These are phyloP conservation scores for Isurus oxyrinchus DNA, from an alignment of 2,113 vertebrate genomes.

Conservation along the genomic window DNA sequence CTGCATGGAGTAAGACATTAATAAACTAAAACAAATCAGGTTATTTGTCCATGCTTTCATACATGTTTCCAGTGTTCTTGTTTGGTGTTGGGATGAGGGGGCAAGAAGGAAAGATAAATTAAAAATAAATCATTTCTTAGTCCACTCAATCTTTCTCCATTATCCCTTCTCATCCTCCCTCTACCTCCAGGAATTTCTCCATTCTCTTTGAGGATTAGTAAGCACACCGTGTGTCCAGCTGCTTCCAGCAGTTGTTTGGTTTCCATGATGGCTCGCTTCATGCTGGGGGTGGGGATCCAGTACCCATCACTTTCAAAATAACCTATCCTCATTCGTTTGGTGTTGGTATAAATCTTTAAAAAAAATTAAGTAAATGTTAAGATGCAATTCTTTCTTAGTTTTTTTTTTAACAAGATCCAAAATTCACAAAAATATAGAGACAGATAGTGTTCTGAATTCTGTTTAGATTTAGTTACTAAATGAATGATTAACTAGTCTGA, in stretches of 20 bases:
- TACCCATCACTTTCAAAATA: constrained; percentile 70
- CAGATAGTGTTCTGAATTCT: not conserved
- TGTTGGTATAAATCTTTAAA: constrained; percentile 68
- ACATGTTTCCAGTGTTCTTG: not conserved
- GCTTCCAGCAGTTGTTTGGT: constrained; percentile 70
- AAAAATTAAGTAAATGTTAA: not conserved
- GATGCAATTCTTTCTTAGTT: not conserved
- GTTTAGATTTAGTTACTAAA: not conserved
- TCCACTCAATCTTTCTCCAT: not conserved
- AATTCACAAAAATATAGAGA: not conserved
- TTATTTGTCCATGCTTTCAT: not conserved
- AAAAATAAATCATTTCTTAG: not conserved
- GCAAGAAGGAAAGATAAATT: not conserved
- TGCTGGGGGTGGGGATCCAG: constrained; percentile 65
- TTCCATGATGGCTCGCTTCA: constrained; percentile 68
- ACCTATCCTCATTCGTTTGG: constrained; percentile 69
- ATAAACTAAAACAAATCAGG: not conserved
- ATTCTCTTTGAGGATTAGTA: not conserved
- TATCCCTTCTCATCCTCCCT: not conserved
- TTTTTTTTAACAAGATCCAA: not conserved
- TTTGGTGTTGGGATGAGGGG: not conserved
- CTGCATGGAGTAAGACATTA: not conserved
- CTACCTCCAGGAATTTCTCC: not conserved
- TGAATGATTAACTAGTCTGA: not conserved
- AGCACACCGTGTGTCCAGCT: constrained; percentile 79